Evolutionary conservation across 2,888 invertebrate genomes (phyloP), one percentile per base, ranked within the genome.

Genomic region (Chymomyza fuscimana): DNA sequence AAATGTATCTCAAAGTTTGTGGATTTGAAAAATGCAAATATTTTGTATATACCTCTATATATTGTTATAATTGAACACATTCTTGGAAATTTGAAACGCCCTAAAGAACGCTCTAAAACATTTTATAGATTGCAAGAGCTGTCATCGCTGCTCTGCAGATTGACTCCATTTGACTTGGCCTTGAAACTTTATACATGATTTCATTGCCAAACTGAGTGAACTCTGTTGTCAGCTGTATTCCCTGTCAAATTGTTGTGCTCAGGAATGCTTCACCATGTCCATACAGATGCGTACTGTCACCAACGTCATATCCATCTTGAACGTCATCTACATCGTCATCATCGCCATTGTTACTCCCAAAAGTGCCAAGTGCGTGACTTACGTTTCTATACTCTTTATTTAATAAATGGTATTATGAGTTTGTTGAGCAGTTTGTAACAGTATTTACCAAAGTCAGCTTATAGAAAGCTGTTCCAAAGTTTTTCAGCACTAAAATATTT

Each of bases 161-260:
- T 67, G 67, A 71, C 69, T 74, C 74, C 63, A 64, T 81, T 72
- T 82, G 78, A 82, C 40, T 50, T 70, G 79, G 88, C 88, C 88
- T 87, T 85, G 86, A 85, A 85, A 85, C 78, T 71, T 74, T 73
- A 85, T 86, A 85, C 76, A 73, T 63, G 73, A 72, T 77, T 76
- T 77, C 80, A 82, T 77, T 89, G 83, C 76, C 78, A 80, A 80
- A 77, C 71, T 46, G 46, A 54, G 61, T 66, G 81, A 85, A 79
- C 73, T 76, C 74, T 78, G 83, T 73, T 78, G 80, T 81, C 72
- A 87, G 80, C 40, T 61, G 51, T 51, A 61, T 54, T 68, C 68
- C 72, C 83, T 85, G 29, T 25, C 29, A 22, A 25, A 87, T 87
- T 73, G 74, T 87, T 87, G 85, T 82, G 87, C 76, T 80, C 62